Evolutionary conservation across 2,797 vertebrate genomes (phyloP), one percentile per base, ranked within the genome.

Genomic region (Bovichtus variegatus): DNA sequence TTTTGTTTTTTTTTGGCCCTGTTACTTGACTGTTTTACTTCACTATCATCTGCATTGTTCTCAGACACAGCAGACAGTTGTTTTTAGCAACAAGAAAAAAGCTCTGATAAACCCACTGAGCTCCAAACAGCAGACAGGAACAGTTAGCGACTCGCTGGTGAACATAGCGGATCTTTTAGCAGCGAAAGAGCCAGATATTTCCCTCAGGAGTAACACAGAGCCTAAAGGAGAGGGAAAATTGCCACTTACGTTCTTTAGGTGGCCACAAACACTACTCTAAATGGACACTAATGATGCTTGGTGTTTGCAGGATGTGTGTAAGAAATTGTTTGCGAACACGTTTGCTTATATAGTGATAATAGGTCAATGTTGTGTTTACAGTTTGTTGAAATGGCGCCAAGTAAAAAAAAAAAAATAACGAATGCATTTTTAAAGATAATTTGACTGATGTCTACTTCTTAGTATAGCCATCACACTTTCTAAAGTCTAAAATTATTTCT

Each of bases 311-410:
- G 36, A 47, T 69, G 44, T 40, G 15, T 49, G 47, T n/a, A n/a
- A n/a, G n/a, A n/a, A n/a, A n/a, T n/a, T n/a, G n/a, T n/a, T n/a
- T n/a, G n/a, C n/a, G n/a, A n/a, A n/a, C n/a, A n/a, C n/a, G n/a
- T n/a, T n/a, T n/a, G n/a, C n/a, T n/a, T n/a, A n/a, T n/a, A n/a
- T n/a, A 41, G 3, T 46, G 5, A 69, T 31, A 43, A 50, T 23
- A 31, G 49, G 4, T 53, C 31, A 59, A 4, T 68, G 4, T 40
- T 69, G 64, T 54, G 29, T 78, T 72, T 43, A 66, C 43, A 50
- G 49, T 29, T 74, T 58, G 4, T 9, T 57, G 9, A 61, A 36
- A 12, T n/a, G 19, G 50, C 46, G 38, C n/a, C n/a, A 12, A 21
- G 44, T 65, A 18, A 51, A 51, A 29, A 44, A 29, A 38, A 43